phyloP scores from a whole-genome alignment of 2,888 invertebrate species.

The Drosophila silvestris region DNA sequence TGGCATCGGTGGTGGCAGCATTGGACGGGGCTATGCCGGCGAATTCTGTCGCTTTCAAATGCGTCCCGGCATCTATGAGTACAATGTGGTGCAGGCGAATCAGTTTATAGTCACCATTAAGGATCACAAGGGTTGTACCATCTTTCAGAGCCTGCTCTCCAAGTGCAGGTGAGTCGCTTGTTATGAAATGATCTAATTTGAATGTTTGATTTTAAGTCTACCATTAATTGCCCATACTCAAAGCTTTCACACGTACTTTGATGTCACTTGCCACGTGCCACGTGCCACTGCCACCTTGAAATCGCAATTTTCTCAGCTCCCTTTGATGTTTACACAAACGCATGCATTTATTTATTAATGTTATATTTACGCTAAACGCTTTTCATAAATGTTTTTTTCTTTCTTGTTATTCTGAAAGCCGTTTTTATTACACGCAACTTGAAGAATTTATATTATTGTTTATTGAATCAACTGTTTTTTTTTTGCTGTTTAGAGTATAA shows the following conservation, averaged over 20 bases:
- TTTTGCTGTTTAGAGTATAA: background rate
- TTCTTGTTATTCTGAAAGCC: background rate
- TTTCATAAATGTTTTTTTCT: background rate
- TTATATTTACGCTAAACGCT: background rate
- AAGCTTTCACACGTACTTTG: background rate
- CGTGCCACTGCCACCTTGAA: too few relatives aligned
- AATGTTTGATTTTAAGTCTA: background rate
- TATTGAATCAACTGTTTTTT: background rate
- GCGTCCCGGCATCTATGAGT: conserved; percentile 95
- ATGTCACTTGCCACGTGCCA: background rate
- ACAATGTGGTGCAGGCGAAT: conserved; percentile 92
- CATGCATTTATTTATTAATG: background rate
- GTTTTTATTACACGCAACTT: background rate
- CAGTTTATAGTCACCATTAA: conserved; percentile 96
- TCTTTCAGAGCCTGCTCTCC: conserved; percentile 92
- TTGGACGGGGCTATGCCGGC: conserved; percentile 96
- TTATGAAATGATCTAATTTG: background rate
- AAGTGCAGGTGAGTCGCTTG: conserved; percentile 88
- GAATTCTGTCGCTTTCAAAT: conserved; percentile 97
- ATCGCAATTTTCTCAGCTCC: background rate
- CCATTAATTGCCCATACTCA: conserved; percentile 9
- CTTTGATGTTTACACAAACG: background rate
- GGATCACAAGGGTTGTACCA: conserved; percentile 88
- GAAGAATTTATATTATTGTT: background rate
- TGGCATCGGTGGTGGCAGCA: conserved; percentile 90